Conservation (phyloP, 2,888 invertebrate genomes). For the Troilus luridus region DNA sequence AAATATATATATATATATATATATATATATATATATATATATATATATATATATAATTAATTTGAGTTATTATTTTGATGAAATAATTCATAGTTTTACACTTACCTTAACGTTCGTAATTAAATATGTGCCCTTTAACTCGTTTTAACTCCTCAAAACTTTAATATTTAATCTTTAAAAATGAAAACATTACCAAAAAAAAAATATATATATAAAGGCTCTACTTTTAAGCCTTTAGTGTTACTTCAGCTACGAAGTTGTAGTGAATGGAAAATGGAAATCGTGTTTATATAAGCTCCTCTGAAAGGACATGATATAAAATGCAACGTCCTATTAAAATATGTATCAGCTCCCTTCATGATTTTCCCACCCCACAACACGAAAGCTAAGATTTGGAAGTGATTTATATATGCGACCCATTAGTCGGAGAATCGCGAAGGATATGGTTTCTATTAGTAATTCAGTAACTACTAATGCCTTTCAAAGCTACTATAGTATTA, state of each 20-base stretch:
- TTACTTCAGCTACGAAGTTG: not conserved
- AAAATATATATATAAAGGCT: not conserved
- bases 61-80: not conserved
- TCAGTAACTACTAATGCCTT: not conserved
- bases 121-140: not conserved
- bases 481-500: slow-evolving; percentile 4
- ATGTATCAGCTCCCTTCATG: not conserved
- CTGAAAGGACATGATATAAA: not conserved
- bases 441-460: not conserved
- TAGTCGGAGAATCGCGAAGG: not conserved
- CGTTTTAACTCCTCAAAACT: not conserved
- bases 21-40: no score
- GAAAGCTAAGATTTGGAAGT: slow-evolving; percentile 26
- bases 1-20: no score
- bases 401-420: slow-evolving; percentile 1
- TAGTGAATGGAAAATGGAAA: not conserved
- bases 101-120: not conserved
- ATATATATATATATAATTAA: no score
- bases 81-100: not conserved
- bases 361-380: not conserved
- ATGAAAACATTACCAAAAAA: not conserved
- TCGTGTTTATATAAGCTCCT: not conserved
- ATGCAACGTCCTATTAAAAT: not conserved
- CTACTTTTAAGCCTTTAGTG: not conserved
- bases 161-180: not conserved